Evolutionary conservation across 2,888 invertebrate species (phyloP), one percentile per base, ranked within the genome.

Genomic region (Ochropacha duplaris): DNA sequence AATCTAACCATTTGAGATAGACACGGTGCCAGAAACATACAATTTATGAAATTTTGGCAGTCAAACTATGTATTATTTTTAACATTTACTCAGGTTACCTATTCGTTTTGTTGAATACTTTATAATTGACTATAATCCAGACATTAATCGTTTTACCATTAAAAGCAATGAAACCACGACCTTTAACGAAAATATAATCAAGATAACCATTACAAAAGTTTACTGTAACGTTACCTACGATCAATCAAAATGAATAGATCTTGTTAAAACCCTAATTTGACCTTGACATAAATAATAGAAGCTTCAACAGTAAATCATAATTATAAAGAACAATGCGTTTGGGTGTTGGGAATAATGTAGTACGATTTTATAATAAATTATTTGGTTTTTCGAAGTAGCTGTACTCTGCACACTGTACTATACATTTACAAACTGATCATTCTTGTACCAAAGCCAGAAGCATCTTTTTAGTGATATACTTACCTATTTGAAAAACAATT

Each of bases 201-300:
- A 54, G 50, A 39, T 56, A 59, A 57, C 56, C 57, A 69, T 73
- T 63, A 64, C 36, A 54, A 59, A 49, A 62, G 56, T 26, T 51
- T 49, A 51, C 34, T 58, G 64, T 69, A 68, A 71, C 56, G 54
- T 31, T 58, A n/a, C n/a, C n/a, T n/a, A 60, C 58, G 66, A 76
- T 76, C 72, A 76, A 75, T 76, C 76, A 76, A 67, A 60, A 62
- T 34, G 58, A 19, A 44, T 19, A 44, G n/a, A 44, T 44, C 16
- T 14, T 19, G 44, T 44, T 19, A 19, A 9, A 36, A 36, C 36
- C 36, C 19, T 5, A 4, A 16, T 16, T 2, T 39, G 16, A 39
- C 16, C 3, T 39, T 44, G 44, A 44, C 8, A 19, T 19, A 19
- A 44, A 19, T 19, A 16, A 44, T 44, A 44, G 9, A 19, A 36